phyloP scores from a whole-genome alignment of 2,888 invertebrate genomes.

The Cataglyphis rosenhaueri region DNA sequence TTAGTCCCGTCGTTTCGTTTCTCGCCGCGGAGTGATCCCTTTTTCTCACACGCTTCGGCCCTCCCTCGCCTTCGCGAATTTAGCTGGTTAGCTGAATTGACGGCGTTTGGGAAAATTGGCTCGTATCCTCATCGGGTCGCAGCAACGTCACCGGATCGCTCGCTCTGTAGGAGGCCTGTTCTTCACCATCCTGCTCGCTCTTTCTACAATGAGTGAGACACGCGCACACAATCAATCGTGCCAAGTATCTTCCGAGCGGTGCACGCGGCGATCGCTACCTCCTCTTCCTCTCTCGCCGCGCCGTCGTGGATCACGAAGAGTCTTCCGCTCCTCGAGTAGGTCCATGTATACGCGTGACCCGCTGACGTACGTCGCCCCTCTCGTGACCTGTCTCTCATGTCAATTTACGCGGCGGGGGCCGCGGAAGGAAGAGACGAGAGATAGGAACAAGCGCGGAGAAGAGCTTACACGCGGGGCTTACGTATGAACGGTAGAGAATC shows the following conservation, averaged over 20 bases:
- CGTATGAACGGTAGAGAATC: constrained; percentile 70
- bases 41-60: constrained; percentile 65
- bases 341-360: constrained; percentile 70
- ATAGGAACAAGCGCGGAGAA: constrained; percentile 56
- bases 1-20: constrained; percentile 62
- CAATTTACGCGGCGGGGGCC: constrained; percentile 78
- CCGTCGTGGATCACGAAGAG: constrained; percentile 64
- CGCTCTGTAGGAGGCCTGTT: constrained; percentile 56
- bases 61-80: constrained; percentile 72
- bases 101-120: constrained; percentile 77
- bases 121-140: constrained; percentile 64
- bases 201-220: constrained; percentile 37
- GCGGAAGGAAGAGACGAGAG: constrained; percentile 77
- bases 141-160: constrained; percentile 38
- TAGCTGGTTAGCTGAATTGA: constrained; percentile 79
- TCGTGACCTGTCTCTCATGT: constrained; percentile 81
- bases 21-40: constrained; percentile 60
- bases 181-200: constrained; percentile 31
- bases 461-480: constrained; percentile 66
- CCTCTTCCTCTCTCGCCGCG: constrained; percentile 13
- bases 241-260: constrained; percentile 43
- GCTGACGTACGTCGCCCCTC: constrained; percentile 70
- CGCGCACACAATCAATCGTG: constrained; percentile 37
- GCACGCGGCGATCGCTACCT: constrained; percentile 6
- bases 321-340: constrained; percentile 73